Evolutionary conservation across 2,113 vertebrate genomes (phyloP).

Genomic region (Triplophysa tibetana): DNA sequence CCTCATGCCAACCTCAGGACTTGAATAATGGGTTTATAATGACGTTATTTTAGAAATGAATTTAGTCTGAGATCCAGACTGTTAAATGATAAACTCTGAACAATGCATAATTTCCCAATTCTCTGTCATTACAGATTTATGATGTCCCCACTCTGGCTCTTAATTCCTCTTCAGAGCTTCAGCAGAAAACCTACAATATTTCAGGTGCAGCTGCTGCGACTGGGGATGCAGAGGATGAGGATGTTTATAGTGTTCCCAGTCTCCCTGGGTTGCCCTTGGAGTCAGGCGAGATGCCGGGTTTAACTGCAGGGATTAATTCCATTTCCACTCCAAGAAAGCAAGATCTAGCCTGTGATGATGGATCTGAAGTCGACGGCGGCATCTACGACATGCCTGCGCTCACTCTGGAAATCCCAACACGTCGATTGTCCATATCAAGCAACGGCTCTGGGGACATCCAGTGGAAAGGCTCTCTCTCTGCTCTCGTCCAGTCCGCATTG

Average conservation of each 20-base stretch:
- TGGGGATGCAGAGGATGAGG: conserved; percentile 65
- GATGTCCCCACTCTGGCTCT: conserved; percentile 78
- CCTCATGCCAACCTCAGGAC: background rate
- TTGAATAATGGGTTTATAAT: conserved; percentile 12
- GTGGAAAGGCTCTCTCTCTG: conserved; percentile 69
- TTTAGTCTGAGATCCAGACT: conserved; percentile 8
- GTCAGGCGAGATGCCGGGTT: conserved; percentile 61
- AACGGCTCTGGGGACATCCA: conserved; percentile 75
- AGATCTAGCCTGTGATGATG: conserved; percentile 51
- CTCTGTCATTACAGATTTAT: conserved; percentile 75
- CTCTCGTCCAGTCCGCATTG: conserved; percentile 71
- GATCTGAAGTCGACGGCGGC: conserved; percentile 71
- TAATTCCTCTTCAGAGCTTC: conserved; percentile 57
- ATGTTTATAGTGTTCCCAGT: conserved; percentile 77
- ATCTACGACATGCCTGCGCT: conserved; percentile 87
- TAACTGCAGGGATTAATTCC: conserved; percentile 48
- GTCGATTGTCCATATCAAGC: conserved; percentile 75
- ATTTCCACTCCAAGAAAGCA: conserved; percentile 68
- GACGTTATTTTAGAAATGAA: background rate
- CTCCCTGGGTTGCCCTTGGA: conserved; percentile 73
- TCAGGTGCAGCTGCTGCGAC: conserved; percentile 54
- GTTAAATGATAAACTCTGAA: background rate
- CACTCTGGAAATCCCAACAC: conserved; percentile 63
- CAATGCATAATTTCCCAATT: conserved; percentile 24
- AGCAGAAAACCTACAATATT: conserved; percentile 66